phyloP scores from a whole-genome alignment of 1,140 invertebrate genomes.

The Ceratina australensis region DNA sequence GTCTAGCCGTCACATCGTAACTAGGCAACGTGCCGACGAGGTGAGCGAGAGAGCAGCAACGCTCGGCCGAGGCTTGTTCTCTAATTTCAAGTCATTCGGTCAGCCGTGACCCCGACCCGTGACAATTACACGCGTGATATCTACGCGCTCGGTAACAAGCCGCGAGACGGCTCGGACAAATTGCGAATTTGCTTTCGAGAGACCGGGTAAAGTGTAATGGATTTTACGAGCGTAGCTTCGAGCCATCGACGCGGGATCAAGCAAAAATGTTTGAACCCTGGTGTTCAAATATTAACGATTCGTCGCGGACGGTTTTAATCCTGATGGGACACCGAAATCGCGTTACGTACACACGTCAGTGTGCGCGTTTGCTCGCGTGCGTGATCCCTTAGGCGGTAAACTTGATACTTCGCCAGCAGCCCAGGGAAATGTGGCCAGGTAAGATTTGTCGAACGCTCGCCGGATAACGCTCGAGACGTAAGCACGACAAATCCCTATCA shows the following conservation, averaged over 20 bases:
- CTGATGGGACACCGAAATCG: not conserved
- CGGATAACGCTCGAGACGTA: constrained; percentile 28
- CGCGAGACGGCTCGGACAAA: not conserved
- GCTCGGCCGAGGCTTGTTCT: not conserved
- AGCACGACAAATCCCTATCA: constrained; percentile 45
- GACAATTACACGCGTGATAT: constrained; percentile 20
- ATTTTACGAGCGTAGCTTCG: no score
- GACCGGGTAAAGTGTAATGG: no score
- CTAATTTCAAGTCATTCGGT: constrained; percentile 34
- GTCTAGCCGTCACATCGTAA: constrained; percentile 26
- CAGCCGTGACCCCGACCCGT: constrained; percentile 40
- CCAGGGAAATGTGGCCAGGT: constrained; percentile 17
- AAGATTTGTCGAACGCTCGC: constrained; percentile 50
- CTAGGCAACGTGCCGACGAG: not conserved
- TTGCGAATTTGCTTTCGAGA: no score
- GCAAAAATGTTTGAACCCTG: no score
- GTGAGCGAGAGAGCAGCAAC: constrained; percentile 7
- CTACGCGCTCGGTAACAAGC: not conserved
- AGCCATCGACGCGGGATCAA: no score
- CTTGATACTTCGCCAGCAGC: constrained; percentile 33
- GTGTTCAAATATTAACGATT: no score
- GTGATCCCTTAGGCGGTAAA: constrained; percentile 43
- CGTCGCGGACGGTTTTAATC: no score
- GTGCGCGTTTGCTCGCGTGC: not conserved
- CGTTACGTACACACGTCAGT: not conserved